Base-by-base conservation (phyloP, 2,888 invertebrate species). In the Acleris cristana region DNA sequence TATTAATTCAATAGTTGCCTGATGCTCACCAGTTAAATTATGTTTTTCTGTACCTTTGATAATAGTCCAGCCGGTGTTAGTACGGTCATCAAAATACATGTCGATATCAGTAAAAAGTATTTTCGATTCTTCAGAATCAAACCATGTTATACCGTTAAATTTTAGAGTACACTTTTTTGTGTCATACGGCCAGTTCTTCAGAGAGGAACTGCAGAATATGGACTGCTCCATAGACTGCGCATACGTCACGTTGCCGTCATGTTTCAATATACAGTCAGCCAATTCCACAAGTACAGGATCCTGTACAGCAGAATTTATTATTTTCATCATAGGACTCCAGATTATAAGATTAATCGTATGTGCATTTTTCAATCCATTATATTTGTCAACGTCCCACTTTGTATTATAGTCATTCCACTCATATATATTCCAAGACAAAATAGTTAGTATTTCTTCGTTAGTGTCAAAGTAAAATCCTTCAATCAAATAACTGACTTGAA, bases 341-440 rank as follows among this genome's bases (percentile, higher is more conserved):
- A 81, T 70, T 0, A 34, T 3, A 0, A 3, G 1, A 16, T 64
- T 72, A 0, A 44, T 1, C 2, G 76, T 14, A 0, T 65, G 19
- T 0, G 69, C 71, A 2, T 65, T 23, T 0, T 73, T 54, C 0
- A 85, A 52, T 1, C 78, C 80, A 19, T 72, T 74, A 60, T 78
- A 81, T 48, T 79, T 73, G 2, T 62, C 69, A 1, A 76, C 75
- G n/a, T 84, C 72, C 85, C 85, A 85, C 62, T 70, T 72, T 4
- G 83, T 68, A n/a, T 81, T 74, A 0, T 73, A 57, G n/a, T 85
- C 82, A 0, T 16, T 53, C 82, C 82, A 85, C 0, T 34, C 4
- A 0, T 80, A 6, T 1, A 56, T 45, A 18, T 74, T 69, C 78
- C 74, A 75, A 1, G 65, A 74, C 34, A 45, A 62, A 18, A 66